Evolutionary conservation across 2,888 invertebrate genomes (phyloP), one percentile per base, ranked within the genome.

Genomic region (Tetranychus truncatus): DNA sequence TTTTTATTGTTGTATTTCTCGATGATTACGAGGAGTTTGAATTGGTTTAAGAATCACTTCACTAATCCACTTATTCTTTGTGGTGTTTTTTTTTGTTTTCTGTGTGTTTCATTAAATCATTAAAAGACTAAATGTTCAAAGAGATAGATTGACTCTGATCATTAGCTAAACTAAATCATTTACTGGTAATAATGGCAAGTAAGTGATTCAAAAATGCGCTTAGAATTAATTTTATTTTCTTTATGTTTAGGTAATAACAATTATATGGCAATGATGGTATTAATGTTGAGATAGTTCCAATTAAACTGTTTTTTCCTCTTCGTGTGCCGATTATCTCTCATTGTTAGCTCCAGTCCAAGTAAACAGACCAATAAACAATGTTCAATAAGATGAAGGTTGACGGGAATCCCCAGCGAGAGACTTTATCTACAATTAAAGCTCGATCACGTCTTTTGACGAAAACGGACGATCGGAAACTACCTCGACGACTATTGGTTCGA

Each of bases 361-460:
- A 79, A 75, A 78, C 78, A 45, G 77, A 89, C 92, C 92, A 92
- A 82, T 92, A 92, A 18, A 91, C 89, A 78, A 92, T 88, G 82
- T 92, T 92, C n/a, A 92, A 85, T 81, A 92, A 89, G 80, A 91
- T 88, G 84, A 92, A 92, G 5, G 91, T 91, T 82, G 92, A 90
- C 0, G 92, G 92, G 80, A 92, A 92, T 84, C 92, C 91, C 84
- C 91, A 89, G 80, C 92, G 86, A 73, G 92, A 92, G 83, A 91
- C 88, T 81, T 90, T 88, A 84, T 92, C 92, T 67, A 79, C 78
- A 46, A 78, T 46, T 55, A 78, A 76, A 21, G 79, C 79, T 75
- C 77, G 74, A 55, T 75, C 74, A 45, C 74, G 77, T 74, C 74
- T 71, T 24, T 20, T 81, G 1, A 73, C 24, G 15, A 73, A 55